Base-by-base conservation (phyloP, 2,888 invertebrate species). In the Odontothrips loti region DNA sequence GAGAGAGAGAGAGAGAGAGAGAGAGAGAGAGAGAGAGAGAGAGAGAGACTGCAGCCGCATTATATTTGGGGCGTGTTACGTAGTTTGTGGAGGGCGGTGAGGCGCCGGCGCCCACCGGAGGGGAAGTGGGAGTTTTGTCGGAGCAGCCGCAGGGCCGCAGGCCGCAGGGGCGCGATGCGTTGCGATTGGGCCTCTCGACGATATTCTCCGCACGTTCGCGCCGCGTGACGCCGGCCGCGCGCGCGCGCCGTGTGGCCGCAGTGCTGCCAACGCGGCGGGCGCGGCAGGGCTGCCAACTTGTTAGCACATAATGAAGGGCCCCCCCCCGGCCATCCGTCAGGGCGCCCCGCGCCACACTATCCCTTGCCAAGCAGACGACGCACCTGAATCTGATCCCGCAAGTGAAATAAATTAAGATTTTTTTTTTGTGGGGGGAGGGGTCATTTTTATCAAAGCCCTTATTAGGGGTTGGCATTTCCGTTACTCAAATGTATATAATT, bases 251-350 rank as follows among this genome's bases (percentile, higher is more conserved):
- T 17, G 51, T 51, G 51, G 51, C 8, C 51, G 34, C 34, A 6
- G 34, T 6, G 34, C 34, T 43, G 34, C 34, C 34, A 43, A 43
- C 34, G 6, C 6, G 34, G 27, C 23, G 23, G 68, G 23, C 27
- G 27, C 8, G 68, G 68, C 23, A 27, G 68, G 68, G 68, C 68
- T 23, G 68, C 68, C 68, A 75, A 75, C 68, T 75, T 75, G 68
- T 75, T 75, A 75, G 23, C 68, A 75, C 68, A 75, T 75, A 75
- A 75, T 27, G 68, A 75, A 75, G 68, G 9, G 68, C 9, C 68
- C 23, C n/a, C n/a, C n/a, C n/a, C 34, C 34, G 34, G 34, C 68
- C 68, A 27, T 75, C 27, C 68, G 27, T 75, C 68, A 27, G 68
- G 68, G 27, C 23, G 58, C 6, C 58, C 34, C 34, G 34, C 34